phyloP scores from a whole-genome alignment of 2,113 vertebrate genomes.

The Dasypus novemcinctus region DNA sequence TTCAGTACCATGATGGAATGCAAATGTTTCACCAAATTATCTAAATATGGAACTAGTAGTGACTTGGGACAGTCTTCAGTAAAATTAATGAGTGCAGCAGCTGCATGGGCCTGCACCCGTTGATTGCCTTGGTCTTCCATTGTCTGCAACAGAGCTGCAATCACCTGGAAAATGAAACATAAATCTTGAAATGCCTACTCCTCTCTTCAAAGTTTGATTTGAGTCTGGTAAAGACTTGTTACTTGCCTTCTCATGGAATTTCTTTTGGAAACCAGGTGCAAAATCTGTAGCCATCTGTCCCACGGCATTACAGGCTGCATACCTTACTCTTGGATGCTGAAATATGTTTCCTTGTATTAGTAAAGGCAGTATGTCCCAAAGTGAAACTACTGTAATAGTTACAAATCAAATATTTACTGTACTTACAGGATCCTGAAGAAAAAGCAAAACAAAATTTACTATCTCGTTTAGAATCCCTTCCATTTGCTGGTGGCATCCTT shows the following conservation, averaged over 20 bases:
- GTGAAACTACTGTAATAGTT: background rate
- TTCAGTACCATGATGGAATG: conserved; percentile 98
- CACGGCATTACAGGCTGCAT: conserved; percentile 97
- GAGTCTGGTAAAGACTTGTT: background rate
- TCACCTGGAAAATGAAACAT: conserved; percentile 86
- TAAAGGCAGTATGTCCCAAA: conserved; percentile 33
- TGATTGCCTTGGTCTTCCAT: conserved; percentile 98
- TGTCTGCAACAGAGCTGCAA: conserved; percentile 94
- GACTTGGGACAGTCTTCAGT: conserved; percentile 99
- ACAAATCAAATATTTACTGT: conserved; percentile 4
- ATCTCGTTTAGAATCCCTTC: conserved; percentile 98
- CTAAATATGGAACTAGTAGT: conserved; percentile 93
- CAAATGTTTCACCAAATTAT: conserved; percentile 95
- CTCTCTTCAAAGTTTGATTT: background rate
- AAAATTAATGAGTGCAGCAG: conserved; percentile 98
- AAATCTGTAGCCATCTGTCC: conserved; percentile 99
- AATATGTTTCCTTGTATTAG: conserved; percentile 59
- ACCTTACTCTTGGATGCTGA: conserved; percentile 96
- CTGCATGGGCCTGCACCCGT: conserved; percentile 97
- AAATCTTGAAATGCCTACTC: background rate
- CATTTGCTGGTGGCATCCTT: conserved; percentile 99
- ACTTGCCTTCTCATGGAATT: conserved; percentile 97
- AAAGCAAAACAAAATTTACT: conserved; percentile 95
- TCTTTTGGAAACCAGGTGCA: conserved; percentile 98
- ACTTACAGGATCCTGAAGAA: conserved; percentile 97